Conservation (phyloP, 2,888 invertebrate species). For the Bembecia ichneumoniformis region DNA sequence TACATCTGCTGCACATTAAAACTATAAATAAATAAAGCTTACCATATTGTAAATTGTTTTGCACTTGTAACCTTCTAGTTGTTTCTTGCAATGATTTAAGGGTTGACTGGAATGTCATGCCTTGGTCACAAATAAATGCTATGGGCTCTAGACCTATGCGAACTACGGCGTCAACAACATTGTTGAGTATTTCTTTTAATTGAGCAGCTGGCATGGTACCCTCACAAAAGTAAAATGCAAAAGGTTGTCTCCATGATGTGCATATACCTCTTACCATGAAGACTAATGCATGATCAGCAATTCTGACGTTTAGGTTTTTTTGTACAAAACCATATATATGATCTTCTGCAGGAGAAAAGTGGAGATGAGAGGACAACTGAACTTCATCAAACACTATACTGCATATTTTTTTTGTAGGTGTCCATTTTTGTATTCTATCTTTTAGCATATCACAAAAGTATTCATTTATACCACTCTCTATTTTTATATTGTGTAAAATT, state of each 20-base stretch:
- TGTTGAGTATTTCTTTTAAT: conserved; percentile 7
- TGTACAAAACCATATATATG: background rate
- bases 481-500: background rate
- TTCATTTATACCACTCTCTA: background rate
- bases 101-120: conserved; percentile 9
- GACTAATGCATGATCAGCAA: conserved; percentile 8
- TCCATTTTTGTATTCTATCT: background rate
- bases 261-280: conserved; percentile 10
- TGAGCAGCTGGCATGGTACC: conserved; percentile 1
- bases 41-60: conserved; percentile 1
- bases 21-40: background rate
- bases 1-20: background rate
- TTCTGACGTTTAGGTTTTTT: background rate
- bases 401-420: background rate
- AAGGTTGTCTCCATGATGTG: conserved; percentile 13
- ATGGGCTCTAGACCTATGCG: conserved; percentile 9
- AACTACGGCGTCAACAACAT: conserved; percentile 4
- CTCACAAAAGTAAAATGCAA: conserved; percentile 1
- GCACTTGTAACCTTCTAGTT: conserved; percentile 9
- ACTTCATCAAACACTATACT: background rate
- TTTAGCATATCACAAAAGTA: background rate
- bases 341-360: background rate
- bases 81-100: conserved; percentile 9
- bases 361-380: background rate
- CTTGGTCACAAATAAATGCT: conserved; percentile 13